phyloP scores from a whole-genome alignment of 2,888 invertebrate species.

The Emesis furor region DNA sequence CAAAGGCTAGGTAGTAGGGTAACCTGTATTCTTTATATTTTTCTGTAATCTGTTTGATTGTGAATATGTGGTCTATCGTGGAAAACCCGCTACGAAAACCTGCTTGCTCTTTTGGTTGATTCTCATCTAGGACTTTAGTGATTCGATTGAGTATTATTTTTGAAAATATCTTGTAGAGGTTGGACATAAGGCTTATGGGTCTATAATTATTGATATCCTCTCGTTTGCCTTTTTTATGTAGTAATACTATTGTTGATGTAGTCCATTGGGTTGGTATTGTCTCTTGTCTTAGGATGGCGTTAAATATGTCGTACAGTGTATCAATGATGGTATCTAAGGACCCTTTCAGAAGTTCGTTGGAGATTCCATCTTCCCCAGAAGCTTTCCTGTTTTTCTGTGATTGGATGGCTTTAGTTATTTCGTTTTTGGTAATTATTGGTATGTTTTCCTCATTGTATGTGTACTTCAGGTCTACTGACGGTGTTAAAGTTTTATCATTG shows the following conservation, averaged over 20 bases:
- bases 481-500: slow-evolving; percentile 7
- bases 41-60: slow-evolving; percentile 31
- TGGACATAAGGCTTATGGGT: background rate
- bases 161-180: slow-evolving; percentile 15
- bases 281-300: slow-evolving; percentile 61
- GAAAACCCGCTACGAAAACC: background rate
- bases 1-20: background rate
- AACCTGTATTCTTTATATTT: slow-evolving; percentile 23
- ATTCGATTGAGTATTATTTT: slow-evolving; percentile 55
- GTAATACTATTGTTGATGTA: slow-evolving; percentile 56
- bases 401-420: slow-evolving; percentile 29
- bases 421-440: slow-evolving; percentile 31
- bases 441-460: slow-evolving; percentile 22
- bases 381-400: slow-evolving; percentile 36
- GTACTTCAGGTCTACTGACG: background rate
- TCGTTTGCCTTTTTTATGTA: slow-evolving; percentile 69
- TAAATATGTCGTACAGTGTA: slow-evolving; percentile 52
- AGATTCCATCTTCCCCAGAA: slow-evolving; percentile 42
- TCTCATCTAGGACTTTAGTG: background rate
- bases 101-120: background rate
- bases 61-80: slow-evolving; percentile 64
- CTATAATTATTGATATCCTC: background rate
- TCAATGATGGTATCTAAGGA: slow-evolving; percentile 27
- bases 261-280: slow-evolving; percentile 67
- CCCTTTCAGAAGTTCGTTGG: slow-evolving; percentile 51